Conservation (phyloP, 1,140 invertebrate genomes). For the Drosophila mayri region DNA sequence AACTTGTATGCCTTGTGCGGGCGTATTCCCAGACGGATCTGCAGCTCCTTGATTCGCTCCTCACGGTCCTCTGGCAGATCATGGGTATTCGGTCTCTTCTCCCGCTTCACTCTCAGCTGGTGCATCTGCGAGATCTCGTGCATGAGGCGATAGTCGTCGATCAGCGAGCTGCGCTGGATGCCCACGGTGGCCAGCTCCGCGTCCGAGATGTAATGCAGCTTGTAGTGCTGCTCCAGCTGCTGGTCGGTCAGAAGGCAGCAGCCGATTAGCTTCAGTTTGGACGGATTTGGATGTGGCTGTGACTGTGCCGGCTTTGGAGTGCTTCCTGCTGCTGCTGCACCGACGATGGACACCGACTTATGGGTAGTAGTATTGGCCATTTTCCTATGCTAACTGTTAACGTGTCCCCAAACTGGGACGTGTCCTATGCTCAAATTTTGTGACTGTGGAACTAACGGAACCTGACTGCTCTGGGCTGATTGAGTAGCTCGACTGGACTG, state of each 20-base stretch:
- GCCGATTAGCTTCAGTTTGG: constrained; percentile 48
- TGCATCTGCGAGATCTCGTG: constrained; percentile 44
- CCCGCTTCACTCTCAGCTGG: background rate
- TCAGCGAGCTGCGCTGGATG: constrained; percentile 35
- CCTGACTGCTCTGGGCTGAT: background rate
- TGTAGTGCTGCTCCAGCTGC: constrained; percentile 36
- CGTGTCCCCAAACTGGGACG: background rate
- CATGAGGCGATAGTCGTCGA: constrained; percentile 63
- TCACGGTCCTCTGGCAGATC: background rate
- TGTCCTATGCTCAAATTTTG: constrained; percentile 14
- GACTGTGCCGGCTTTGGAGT: background rate
- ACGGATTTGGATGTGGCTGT: background rate
- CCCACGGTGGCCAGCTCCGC: constrained; percentile 42
- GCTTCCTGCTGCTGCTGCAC: no score
- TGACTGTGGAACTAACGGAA: background rate
- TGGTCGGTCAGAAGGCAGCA: constrained; percentile 34
- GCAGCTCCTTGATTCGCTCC: background rate
- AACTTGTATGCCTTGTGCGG: constrained; percentile 17
- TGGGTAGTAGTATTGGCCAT: background rate
- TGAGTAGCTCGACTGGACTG: background rate
- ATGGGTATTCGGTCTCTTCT: background rate
- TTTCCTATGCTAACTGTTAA: background rate
- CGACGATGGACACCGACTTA: background rate
- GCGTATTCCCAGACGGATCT: background rate
- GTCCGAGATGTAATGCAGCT: constrained; percentile 42